Evolutionary conservation across 1,140 invertebrate genomes (phyloP), one percentile per base, ranked within the genome.

Genomic region (Ephestia elutella): DNA sequence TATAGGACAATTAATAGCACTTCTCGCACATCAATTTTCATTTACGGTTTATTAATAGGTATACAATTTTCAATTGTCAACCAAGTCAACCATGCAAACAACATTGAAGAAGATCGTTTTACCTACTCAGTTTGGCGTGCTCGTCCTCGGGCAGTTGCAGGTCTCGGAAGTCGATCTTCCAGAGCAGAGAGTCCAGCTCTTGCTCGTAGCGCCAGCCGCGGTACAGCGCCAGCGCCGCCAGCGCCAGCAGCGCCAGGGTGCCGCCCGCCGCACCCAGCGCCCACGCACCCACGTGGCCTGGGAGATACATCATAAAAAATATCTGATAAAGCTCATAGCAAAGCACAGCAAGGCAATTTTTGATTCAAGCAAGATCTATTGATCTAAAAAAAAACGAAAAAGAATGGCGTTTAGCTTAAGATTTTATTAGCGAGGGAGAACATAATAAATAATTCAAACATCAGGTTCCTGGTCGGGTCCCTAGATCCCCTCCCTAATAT

Each of bases 161-260:
- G 65, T 99, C 97, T 62, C 94, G 93, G 83, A 94, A 97, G 86
- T 99, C 97, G 19, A 99, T 94, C 86, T 98, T 98, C 97, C 97
- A 99, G 0, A 99, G 90, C 17, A 98, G 87, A 49, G 95, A 96
- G 70, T 98, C 97, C 59, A 99, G 88, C 75, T 98, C 97, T 75
- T 98, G 96, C 75, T 99, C 97, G 80, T 98, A 98, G 18, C 93
- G 92, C 95, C 96, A 98, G 78, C 98, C 98, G 55, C 97, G 92
- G 82, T 96, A 96, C 0, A 95, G 78, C 0, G 95, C 90, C 18
- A 96, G 76, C 0, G 91, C 90, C 3, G 95, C 91, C 0, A 96
- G 83, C 0, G 92, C 87, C 13, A 96, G 77, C 2, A 96, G 84
- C 0, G 95, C 78, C 0, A 95, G 67, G 0, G 95, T 87, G 2